phyloP scores from a whole-genome alignment of 2,888 invertebrate species.

The Gonocerus acuteangulatus region DNA sequence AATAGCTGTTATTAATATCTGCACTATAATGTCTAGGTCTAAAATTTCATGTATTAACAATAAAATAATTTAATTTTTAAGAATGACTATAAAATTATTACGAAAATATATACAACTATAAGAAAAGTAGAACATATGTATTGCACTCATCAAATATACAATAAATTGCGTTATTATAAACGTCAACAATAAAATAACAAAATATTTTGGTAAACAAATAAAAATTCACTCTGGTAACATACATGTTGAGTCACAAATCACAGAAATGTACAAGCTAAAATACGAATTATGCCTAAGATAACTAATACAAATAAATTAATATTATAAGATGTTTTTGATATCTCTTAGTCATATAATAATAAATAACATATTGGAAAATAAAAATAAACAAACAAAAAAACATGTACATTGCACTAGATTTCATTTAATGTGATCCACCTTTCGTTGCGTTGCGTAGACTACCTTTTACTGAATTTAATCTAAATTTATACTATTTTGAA shows the following conservation, averaged over 20 bases:
- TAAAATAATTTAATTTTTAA: not conserved
- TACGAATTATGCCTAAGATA: too few species aligned
- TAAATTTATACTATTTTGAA: not conserved
- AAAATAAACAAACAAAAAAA: too few species aligned
- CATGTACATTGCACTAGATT: too few species aligned
- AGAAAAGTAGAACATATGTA: not conserved
- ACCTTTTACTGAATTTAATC: not conserved
- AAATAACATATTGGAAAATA: too few species aligned
- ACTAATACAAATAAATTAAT: too few species aligned
- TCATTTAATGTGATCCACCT: not conserved
- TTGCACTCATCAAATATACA: too few species aligned
- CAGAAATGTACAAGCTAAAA: not conserved
- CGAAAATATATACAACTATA: constrained; percentile 24
- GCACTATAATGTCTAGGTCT: constrained; percentile 3
- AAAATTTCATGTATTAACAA: constrained; percentile 3
- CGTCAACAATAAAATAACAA: too few species aligned
- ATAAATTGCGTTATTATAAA: too few species aligned
- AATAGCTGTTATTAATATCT: not conserved
- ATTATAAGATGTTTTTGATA: too few species aligned
- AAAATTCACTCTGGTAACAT: not conserved
- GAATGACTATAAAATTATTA: not conserved
- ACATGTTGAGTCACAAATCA: not conserved
- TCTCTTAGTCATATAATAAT: too few species aligned
- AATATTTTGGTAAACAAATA: not conserved
- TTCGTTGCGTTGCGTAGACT: not conserved